Evolutionary conservation across 2,888 invertebrate species (phyloP).

Genomic region (Macropis europaea): DNA sequence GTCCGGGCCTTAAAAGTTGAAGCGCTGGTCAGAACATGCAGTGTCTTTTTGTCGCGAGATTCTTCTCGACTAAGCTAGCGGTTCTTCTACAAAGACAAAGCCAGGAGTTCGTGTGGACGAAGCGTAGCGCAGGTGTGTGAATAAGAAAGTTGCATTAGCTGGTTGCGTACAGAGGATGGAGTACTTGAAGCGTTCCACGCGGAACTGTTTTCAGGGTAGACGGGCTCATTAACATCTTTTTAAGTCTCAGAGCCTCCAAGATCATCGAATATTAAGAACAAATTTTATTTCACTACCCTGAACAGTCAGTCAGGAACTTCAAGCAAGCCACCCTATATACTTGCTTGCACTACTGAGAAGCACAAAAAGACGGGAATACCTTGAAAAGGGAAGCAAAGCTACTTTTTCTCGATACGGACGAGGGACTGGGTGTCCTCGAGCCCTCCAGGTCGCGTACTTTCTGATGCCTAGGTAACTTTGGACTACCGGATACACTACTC

Average conservation of each 20-base stretch:
- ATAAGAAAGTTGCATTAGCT: background rate
- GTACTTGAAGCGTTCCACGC: no score
- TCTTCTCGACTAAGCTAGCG: slow-evolving; percentile 45
- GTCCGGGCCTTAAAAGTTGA: slow-evolving; percentile 67
- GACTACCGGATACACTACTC: slow-evolving; percentile 68
- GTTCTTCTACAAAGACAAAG: slow-evolving; percentile 43
- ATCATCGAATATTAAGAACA: no score
- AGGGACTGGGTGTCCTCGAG: slow-evolving; percentile 85
- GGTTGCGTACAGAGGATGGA: no score
- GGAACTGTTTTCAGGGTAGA: no score
- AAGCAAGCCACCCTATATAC: no score
- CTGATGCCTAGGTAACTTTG: slow-evolving; percentile 76
- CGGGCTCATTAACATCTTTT: no score
- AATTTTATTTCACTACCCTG: no score
- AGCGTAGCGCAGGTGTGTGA: slow-evolving; percentile 13
- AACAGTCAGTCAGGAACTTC: no score
- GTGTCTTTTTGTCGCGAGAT: slow-evolving; percentile 18
- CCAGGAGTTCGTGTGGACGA: slow-evolving; percentile 28
- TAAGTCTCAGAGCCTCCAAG: no score
- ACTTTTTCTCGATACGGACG: slow-evolving; percentile 87
- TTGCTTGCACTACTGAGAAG: no score
- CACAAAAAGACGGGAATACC: slow-evolving; percentile 80
- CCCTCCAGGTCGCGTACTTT: slow-evolving; percentile 77
- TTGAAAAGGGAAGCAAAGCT: slow-evolving; percentile 91
- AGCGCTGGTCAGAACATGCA: slow-evolving; percentile 38